A percentile compares a stretch with the other conserved stretches of the same genome.
Conservation (phyloP, 2,888 invertebrate species). For the Miltochrista miniata region DNA sequence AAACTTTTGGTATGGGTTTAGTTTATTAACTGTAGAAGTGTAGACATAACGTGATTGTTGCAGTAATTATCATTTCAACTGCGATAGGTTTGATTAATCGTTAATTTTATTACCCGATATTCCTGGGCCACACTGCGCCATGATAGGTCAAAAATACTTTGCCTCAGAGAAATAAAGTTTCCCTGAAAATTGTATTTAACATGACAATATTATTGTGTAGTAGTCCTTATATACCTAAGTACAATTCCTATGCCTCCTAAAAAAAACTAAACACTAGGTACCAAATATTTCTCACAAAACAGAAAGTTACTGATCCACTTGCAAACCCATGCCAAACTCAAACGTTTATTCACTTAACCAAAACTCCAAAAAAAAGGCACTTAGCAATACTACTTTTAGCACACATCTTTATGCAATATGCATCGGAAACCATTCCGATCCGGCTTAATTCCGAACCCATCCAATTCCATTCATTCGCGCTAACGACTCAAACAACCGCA, state of each 20-base stretch:
- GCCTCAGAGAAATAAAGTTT: too few relatives aligned
- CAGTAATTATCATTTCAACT: too few relatives aligned
- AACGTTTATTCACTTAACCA: slow-evolving; percentile 7
- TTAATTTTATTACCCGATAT: not conserved
- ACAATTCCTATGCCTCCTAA: too few relatives aligned
- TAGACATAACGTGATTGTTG: too few relatives aligned
- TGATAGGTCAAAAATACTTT: too few relatives aligned
- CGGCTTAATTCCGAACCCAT: slow-evolving; percentile 18
- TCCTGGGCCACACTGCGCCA: too few relatives aligned
- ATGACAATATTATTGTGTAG: too few relatives aligned
- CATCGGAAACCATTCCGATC: slow-evolving; percentile 18
- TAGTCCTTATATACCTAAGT: too few relatives aligned
- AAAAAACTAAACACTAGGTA: not conserved
- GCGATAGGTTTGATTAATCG: too few relatives aligned
- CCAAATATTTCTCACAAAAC: not conserved
- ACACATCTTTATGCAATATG: slow-evolving; percentile 25
- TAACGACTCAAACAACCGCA: slow-evolving; percentile 23
- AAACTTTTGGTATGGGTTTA: too few relatives aligned
- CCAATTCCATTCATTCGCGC: slow-evolving; percentile 24
- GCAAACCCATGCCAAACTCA: not conserved
- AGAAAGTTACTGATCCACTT: not conserved
- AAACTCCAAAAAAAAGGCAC: slow-evolving; percentile 10
- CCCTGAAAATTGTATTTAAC: too few relatives aligned
- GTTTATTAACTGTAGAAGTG: too few relatives aligned
- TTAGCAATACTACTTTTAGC: slow-evolving; percentile 22